Conservation (phyloP, 64 coral and sea anemone species). For the Astreopora myriophthalma region DNA sequence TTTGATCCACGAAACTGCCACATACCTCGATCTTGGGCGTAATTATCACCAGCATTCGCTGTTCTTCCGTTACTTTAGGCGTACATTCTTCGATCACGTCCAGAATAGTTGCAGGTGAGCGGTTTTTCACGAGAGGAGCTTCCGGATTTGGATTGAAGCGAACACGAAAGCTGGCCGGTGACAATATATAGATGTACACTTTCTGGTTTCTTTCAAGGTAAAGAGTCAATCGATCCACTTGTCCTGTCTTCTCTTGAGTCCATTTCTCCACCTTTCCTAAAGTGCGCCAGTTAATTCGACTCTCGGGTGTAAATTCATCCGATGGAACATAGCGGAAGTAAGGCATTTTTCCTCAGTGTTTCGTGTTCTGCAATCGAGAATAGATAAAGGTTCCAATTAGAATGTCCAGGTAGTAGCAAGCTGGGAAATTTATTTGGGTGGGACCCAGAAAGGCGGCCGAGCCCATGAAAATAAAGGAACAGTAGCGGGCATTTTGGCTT, state of each 20-base stretch:
- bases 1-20: background rate
- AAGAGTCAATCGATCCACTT: conserved; percentile 72
- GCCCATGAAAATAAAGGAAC: no score
- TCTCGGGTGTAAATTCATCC: conserved; percentile 76
- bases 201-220: conserved; percentile 41
- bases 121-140: conserved; percentile 57
- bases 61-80: conserved; percentile 26
- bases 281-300: conserved; percentile 34
- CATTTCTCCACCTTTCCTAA: conserved; percentile 35
- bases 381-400: no score
- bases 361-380: background rate
- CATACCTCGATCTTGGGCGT: conserved; percentile 51
- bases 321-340: conserved; percentile 62
- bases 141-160: conserved; percentile 69
- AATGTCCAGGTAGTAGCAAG: no score
- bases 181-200: conserved; percentile 61
- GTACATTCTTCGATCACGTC: conserved; percentile 63
- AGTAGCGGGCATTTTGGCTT: no score
- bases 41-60: background rate
- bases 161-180: conserved; percentile 61
- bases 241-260: conserved; percentile 62
- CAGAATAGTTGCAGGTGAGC: conserved; percentile 69
- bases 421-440: no score
- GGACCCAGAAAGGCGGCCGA: no score
- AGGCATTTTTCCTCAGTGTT: background rate